Evolutionary conservation across 2,113 vertebrate species (phyloP).

Genomic region (Datnioides undecimradiatus): DNA sequence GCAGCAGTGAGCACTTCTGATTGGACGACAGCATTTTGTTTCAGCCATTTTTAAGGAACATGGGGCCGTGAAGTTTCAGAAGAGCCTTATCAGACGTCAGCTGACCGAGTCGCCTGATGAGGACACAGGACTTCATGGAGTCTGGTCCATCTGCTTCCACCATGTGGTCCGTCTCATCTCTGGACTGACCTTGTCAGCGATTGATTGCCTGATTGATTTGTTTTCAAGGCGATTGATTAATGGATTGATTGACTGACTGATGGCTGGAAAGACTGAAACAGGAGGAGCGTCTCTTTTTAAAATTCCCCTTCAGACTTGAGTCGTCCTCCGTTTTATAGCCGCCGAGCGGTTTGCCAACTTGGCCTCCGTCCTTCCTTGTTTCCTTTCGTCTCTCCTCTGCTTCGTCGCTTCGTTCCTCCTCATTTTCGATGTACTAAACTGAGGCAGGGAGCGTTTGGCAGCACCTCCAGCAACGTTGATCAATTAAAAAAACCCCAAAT

Average conservation of each 20-base stretch:
- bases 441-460: too few species aligned
- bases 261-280: neutral
- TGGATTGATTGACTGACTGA: conserved; percentile 1
- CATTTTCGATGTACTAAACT: too few species aligned
- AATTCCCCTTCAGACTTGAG: neutral
- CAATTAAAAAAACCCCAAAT: too few species aligned
- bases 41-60: too few species aligned
- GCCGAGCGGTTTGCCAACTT: neutral
- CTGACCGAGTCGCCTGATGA: too few species aligned
- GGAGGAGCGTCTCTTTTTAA: conserved; percentile 12
- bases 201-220: conserved; percentile 19
- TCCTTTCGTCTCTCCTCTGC: neutral
- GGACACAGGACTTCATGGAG: neutral
- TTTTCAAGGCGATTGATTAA: neutral
- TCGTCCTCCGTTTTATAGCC: neutral
- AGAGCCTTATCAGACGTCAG: too few species aligned
- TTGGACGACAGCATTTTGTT: too few species aligned
- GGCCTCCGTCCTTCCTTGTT: neutral
- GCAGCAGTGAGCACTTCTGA: too few species aligned
- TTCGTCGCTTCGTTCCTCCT: too few species aligned
- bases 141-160: neutral
- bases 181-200: conserved; percentile 10
- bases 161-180: neutral
- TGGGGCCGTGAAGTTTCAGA: too few species aligned
- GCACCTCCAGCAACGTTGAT: too few species aligned